Evolutionary conservation across 2,888 invertebrate species (phyloP).

Genomic region (Mythimna pallens): DNA sequence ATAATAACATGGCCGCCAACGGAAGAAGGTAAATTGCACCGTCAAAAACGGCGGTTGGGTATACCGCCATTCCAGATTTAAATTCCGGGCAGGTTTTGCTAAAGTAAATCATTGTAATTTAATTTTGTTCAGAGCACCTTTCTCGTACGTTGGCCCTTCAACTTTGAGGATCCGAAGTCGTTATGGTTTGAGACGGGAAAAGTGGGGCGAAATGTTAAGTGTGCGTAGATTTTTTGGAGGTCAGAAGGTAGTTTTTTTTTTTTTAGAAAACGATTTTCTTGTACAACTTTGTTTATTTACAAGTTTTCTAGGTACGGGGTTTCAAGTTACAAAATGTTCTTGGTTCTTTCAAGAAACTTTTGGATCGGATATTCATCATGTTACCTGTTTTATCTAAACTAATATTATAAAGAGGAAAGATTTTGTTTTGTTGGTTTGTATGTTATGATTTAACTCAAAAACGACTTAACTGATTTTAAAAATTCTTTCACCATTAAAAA

Average conservation of each 20-base stretch:
- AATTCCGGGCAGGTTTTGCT: slow-evolving; percentile 56
- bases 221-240: slow-evolving; percentile 27
- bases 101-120: slow-evolving; percentile 69
- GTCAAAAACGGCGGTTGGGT: slow-evolving; percentile 69
- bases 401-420: too few relatives aligned
- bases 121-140: slow-evolving; percentile 60
- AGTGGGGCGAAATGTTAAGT: slow-evolving; percentile 28
- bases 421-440: too few relatives aligned
- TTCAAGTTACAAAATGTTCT: neutral
- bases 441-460: too few relatives aligned
- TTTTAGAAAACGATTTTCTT: neutral
- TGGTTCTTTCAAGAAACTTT: neutral
- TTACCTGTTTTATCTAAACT: too few relatives aligned
- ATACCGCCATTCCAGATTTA: slow-evolving; percentile 62
- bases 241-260: neutral
- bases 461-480: too few relatives aligned
- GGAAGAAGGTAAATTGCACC: slow-evolving; percentile 69
- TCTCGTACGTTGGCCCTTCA: slow-evolving; percentile 50
- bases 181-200: slow-evolving; percentile 41
- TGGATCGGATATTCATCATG: neutral
- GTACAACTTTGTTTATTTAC: neutral
- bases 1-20: slow-evolving; percentile 48
- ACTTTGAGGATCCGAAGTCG: slow-evolving; percentile 48
- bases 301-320: neutral
- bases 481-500: too few relatives aligned